A percentile compares a stretch with the other conserved stretches of the same genome.
Conservation (phyloP, 2,113 vertebrate genomes). For the Dromas ardeola region DNA sequence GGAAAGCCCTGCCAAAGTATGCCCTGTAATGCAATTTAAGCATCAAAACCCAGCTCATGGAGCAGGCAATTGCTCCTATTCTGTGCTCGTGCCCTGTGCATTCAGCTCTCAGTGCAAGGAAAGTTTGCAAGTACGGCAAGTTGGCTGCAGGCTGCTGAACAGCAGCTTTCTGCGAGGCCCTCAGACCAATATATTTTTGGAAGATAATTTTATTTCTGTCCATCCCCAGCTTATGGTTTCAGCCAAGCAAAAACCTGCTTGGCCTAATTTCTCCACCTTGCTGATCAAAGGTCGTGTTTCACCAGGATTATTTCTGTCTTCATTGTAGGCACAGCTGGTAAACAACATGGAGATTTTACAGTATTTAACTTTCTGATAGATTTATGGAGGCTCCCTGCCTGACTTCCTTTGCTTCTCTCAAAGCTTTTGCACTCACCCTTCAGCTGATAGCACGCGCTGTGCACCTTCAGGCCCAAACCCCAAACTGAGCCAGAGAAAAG, state of each 20-base stretch:
- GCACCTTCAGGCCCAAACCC: background rate
- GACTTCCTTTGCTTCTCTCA: slow-evolving; percentile 16
- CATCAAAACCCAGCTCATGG: background rate
- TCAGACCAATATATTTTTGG: background rate
- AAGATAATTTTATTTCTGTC: slow-evolving; percentile 39
- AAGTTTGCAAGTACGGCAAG: background rate
- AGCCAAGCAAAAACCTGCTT: slow-evolving; percentile 56
- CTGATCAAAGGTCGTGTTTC: slow-evolving; percentile 65
- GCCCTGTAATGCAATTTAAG: background rate
- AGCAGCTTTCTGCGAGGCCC: background rate
- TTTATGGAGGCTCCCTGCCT: slow-evolving; percentile 47
- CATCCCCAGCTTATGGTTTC: slow-evolving; percentile 39
- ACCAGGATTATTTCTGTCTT: slow-evolving; percentile 50
- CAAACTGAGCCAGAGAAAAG: slow-evolving; percentile 7
- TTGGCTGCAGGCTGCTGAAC: background rate
- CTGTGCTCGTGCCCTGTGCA: background rate
- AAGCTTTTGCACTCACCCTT: background rate
- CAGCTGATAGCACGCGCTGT: background rate
- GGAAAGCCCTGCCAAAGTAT: background rate
- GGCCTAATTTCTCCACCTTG: slow-evolving; percentile 62
- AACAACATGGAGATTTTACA: slow-evolving; percentile 62
- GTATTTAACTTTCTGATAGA: slow-evolving; percentile 64
- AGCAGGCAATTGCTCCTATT: background rate
- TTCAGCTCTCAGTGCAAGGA: rapidly evolving
- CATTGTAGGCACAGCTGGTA: slow-evolving; percentile 59